These are phyloP conservation scores for Indri indri DNA, from an alignment of 2,113 vertebrate species.

Conservation along the genomic window DNA sequence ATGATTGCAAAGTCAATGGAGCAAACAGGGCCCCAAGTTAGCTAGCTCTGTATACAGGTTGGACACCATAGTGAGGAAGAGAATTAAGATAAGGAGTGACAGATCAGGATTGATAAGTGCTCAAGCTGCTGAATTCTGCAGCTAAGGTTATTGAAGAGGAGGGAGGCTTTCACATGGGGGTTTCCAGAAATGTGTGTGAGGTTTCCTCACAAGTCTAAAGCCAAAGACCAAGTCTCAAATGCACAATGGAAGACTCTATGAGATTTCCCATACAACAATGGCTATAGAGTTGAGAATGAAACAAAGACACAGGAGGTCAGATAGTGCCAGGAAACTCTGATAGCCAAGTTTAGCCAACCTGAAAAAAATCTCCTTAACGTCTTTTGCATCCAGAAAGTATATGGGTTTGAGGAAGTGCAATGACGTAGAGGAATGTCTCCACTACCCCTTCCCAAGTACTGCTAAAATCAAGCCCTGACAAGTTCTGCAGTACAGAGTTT, in stretches of 20 bases:
- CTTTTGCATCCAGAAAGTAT: background rate
- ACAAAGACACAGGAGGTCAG: background rate
- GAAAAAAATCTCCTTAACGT: background rate
- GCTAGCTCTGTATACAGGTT: background rate
- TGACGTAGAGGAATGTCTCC: background rate
- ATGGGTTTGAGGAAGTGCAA: background rate
- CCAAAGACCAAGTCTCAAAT: background rate
- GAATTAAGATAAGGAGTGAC: background rate
- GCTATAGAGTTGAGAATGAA: background rate
- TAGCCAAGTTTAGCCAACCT: background rate
- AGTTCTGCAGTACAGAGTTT: background rate
- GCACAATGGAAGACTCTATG: background rate
- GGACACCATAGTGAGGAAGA: background rate
- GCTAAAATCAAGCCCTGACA: background rate
- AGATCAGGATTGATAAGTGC: background rate
- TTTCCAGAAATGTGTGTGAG: background rate
- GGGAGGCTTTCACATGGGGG: background rate
- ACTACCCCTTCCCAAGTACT: rapidly evolving
- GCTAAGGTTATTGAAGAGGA: background rate
- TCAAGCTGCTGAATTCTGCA: background rate
- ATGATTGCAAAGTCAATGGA: rapidly evolving
- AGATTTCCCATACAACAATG: background rate
- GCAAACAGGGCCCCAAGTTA: background rate
- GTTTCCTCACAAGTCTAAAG: background rate
- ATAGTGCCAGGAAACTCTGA: background rate